Base-by-base conservation (phyloP, 2,113 vertebrate genomes). In the Platycercus adscitus region DNA sequence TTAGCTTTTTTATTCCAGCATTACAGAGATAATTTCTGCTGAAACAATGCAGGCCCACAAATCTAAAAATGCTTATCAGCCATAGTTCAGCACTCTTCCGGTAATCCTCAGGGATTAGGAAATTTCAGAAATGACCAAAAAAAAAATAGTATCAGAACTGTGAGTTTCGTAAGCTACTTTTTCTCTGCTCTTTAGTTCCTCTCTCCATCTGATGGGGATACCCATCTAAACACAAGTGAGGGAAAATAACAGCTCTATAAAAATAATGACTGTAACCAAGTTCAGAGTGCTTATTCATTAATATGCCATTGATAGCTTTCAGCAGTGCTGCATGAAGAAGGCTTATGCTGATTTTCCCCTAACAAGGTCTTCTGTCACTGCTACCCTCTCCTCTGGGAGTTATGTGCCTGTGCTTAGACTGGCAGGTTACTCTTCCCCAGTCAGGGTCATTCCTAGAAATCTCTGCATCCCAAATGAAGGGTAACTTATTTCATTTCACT, bases 231-330 rank as follows among this genome's bases (percentile, higher is more conserved):
- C 9, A 66, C 0, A 0, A 70, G 5, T 8, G 41, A 86, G 29
- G 24, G 18, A 81, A 91, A 95, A 78, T 15, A 93, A 44, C 37
- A 75, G 72, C 39, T 84, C 86, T 50, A 39, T 86, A 64, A 91
- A 95, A 86, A 92, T 66, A 89, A 89, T 35, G 16, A 75, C 55
- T 91, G 20, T 25, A 84, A 91, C 69, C 55, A 71, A 71, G 61
- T 92, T 83, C 66, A 81, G 79, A 81, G 68, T 13, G 33, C 33
- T 81, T 89, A 68, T 37, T 94, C 64, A 89, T 96, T 96, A 93
- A 80, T 86, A 89, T 91, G 85, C 85, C 79, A 73, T 52, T 84
- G 87, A 78, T 68, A 93, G 64, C 91, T 93, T 91, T 31, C 69
- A 68, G 49, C 53, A 92, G 21, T 65, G 72, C 83, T 81, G 43